Percentiles rank a stretch among this genome's conserved stretches.
Conservation (phyloP, 2,113 vertebrate species). For the Kobus ellipsiprymnus region DNA sequence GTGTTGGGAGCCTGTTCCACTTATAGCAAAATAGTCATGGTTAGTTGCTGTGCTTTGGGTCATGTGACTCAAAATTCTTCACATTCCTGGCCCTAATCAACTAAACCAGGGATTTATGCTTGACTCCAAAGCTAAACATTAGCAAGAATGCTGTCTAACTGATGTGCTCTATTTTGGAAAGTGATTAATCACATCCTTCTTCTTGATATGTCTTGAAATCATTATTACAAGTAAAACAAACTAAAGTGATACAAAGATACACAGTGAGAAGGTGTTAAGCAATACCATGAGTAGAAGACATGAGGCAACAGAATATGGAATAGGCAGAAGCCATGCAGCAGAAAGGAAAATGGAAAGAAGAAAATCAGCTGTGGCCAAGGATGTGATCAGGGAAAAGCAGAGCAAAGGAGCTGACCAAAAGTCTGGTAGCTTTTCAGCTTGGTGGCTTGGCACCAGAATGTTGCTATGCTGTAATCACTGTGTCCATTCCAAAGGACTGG, state of each 20-base stretch:
- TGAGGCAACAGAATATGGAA: background rate
- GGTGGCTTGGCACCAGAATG: background rate
- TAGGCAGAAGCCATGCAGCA: background rate
- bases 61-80: background rate
- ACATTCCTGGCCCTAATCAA: background rate
- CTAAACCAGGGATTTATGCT: background rate
- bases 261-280: background rate
- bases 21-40: background rate
- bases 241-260: background rate
- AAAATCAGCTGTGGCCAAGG: background rate
- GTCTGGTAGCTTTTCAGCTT: background rate
- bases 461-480: background rate
- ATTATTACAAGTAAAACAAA: background rate
- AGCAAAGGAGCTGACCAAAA: background rate
- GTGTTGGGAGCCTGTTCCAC: background rate
- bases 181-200: background rate
- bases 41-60: background rate
- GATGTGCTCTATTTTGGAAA: background rate
- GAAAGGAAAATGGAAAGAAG: background rate
- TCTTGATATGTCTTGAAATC: background rate
- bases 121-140: background rate
- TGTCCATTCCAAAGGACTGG: background rate
- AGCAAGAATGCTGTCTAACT: background rate
- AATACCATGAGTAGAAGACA: background rate
- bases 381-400: background rate